Percentiles rank a stretch among this genome's conserved stretches.
phyloP scores from a whole-genome alignment of 2,113 vertebrate genomes.

The Connochaetes taurinus region DNA sequence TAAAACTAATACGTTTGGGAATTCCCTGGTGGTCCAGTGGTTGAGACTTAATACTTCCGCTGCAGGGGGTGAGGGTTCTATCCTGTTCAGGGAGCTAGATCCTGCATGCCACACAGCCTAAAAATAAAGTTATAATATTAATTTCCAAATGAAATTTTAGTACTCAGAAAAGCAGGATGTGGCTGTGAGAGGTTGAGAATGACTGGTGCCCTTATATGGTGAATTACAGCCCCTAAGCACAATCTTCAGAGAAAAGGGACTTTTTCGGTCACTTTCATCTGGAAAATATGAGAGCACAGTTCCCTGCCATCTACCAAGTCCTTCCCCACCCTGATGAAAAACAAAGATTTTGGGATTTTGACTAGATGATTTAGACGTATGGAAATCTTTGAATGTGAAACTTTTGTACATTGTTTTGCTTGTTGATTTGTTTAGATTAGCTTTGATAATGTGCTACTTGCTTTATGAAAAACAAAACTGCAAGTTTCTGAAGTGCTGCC shows the following conservation, averaged over 20 bases:
- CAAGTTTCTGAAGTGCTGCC: background rate
- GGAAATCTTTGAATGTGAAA: background rate
- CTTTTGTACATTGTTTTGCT: background rate
- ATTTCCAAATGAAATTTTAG: background rate
- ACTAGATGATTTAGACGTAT: conserved; percentile 45
- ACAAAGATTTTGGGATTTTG: background rate
- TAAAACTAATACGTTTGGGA: background rate
- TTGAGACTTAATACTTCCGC: background rate
- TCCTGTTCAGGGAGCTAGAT: background rate
- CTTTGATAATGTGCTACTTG: background rate
- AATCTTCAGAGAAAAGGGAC: conserved; percentile 68
- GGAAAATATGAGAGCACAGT: conserved; percentile 80
- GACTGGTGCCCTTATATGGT: conserved; percentile 80
- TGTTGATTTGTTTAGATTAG: background rate
- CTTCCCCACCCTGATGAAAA: conserved; percentile 60
- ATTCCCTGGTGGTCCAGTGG: background rate
- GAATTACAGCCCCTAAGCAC: conserved; percentile 65
- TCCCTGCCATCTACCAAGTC: conserved; percentile 69
- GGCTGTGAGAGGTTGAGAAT: background rate
- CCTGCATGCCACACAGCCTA: background rate
- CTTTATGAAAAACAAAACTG: background rate
- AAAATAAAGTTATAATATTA: background rate
- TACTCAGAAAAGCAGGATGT: background rate
- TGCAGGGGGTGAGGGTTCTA: background rate
- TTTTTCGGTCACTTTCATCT: conserved; percentile 75